phyloP scores from a whole-genome alignment of 2,888 invertebrate species.

The Caenorhabditis sp. region DNA sequence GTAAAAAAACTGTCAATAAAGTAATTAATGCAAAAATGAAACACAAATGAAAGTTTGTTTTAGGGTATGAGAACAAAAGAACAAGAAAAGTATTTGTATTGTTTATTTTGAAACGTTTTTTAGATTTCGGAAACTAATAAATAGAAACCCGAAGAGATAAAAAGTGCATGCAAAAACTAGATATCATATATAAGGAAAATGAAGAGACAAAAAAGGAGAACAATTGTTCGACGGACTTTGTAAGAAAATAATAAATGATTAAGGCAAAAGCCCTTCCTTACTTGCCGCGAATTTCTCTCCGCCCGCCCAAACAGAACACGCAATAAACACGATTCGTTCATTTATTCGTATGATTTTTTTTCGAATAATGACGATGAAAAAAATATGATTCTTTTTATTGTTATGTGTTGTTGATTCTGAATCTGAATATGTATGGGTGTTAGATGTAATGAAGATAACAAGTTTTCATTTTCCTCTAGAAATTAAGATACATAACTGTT shows the following conservation, averaged over 20 bases:
- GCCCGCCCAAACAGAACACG: not conserved
- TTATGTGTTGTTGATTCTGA: not conserved
- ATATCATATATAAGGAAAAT: not conserved
- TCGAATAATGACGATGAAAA: not conserved
- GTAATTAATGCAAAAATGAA: slow-evolving; percentile 1
- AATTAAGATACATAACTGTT: not conserved
- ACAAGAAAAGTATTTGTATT: no score
- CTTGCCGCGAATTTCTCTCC: not conserved
- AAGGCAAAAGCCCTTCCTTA: not conserved
- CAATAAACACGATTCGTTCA: not conserved
- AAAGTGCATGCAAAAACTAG: not conserved
- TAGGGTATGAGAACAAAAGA: no score
- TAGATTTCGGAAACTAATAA: not conserved
- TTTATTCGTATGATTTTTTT: not conserved
- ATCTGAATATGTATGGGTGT: not conserved
- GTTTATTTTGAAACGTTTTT: no score
- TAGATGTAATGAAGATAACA: not conserved
- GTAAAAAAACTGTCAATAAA: not conserved
- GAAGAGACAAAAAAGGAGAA: not conserved
- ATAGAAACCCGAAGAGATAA: not conserved
- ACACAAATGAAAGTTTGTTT: not conserved
- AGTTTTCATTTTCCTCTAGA: not conserved
- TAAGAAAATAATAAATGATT: slow-evolving; percentile 1
- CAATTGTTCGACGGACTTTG: slow-evolving; percentile 1
- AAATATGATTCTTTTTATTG: not conserved